phyloP scores from a whole-genome alignment of 2,888 invertebrate species.

The Nephrotoma appendiculata region DNA sequence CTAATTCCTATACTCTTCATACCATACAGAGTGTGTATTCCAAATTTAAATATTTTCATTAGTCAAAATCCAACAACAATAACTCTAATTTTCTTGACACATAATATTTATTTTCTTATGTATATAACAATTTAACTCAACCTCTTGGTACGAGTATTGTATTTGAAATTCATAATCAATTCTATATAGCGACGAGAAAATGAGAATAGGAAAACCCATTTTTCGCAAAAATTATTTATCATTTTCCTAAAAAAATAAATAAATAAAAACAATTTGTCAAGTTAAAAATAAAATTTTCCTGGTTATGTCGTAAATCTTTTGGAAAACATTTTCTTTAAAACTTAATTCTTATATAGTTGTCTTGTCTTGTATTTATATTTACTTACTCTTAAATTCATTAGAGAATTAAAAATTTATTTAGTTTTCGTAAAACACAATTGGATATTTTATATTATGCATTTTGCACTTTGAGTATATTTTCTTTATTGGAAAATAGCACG shows the following conservation, averaged over 20 bases:
- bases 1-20: neutral
- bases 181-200: neutral
- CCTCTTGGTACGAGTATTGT: neutral
- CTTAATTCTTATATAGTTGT: neutral
- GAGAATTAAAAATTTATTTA: neutral
- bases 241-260: neutral
- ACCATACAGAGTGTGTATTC: neutral
- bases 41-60: neutral
- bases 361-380: neutral
- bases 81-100: neutral
- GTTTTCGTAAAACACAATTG: neutral
- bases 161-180: neutral
- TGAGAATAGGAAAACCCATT: neutral
- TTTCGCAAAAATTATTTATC: neutral
- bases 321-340: neutral
- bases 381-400: neutral
- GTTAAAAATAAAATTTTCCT: neutral
- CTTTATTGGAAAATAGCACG: neutral
- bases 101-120: neutral
- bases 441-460: neutral
- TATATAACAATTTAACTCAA: neutral
- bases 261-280: neutral
- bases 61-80: neutral
- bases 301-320: neutral
- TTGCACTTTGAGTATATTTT: neutral